A percentile compares a stretch with the other conserved stretches of the same genome.
Evolutionary conservation across 2,888 invertebrate genomes (phyloP).

Genomic region (Epistrophella euchroma): DNA sequence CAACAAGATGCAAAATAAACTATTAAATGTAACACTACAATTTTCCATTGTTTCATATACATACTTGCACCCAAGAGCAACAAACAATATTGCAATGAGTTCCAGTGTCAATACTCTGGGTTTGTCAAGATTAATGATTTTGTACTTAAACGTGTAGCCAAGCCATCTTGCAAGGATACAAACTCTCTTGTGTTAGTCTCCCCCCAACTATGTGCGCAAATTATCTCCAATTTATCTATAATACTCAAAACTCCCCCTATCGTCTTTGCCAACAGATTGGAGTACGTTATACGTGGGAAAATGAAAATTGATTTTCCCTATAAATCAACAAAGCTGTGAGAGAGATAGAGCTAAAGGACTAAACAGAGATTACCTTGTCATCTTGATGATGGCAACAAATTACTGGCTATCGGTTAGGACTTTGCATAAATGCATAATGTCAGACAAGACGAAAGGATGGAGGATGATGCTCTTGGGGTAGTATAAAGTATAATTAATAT

Average conservation of each 20-base stretch:
- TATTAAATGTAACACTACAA: background rate
- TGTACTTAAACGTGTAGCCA: background rate
- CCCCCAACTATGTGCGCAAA: conserved; percentile 11
- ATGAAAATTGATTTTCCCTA: conserved; percentile 56
- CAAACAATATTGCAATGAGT: conserved; percentile 6
- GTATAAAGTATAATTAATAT: conserved; percentile 23
- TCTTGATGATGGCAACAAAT: conserved; percentile 39
- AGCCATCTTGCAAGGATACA: background rate
- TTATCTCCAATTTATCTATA: conserved; percentile 26
- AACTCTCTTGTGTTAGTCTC: background rate
- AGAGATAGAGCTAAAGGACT: conserved; percentile 12
- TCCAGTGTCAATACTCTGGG: conserved; percentile 18
- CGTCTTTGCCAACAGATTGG: conserved; percentile 1
- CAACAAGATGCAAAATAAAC: conserved; percentile 6
- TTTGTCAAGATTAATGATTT: conserved; percentile 28
- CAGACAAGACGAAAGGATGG: conserved; percentile 6
- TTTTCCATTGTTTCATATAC: background rate
- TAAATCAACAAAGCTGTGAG: conserved; percentile 42
- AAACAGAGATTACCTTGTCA: conserved; percentile 43
- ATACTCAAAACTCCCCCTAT: background rate
- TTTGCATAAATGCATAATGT: conserved; percentile 47
- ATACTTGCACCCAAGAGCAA: conserved; percentile 4
- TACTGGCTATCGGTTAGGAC: conserved; percentile 32
- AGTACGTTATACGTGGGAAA: conserved; percentile 18
- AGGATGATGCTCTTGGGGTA: no score